phyloP scores from a whole-genome alignment of 2,113 vertebrate genomes.

The Cranoglanis bouderius region DNA sequence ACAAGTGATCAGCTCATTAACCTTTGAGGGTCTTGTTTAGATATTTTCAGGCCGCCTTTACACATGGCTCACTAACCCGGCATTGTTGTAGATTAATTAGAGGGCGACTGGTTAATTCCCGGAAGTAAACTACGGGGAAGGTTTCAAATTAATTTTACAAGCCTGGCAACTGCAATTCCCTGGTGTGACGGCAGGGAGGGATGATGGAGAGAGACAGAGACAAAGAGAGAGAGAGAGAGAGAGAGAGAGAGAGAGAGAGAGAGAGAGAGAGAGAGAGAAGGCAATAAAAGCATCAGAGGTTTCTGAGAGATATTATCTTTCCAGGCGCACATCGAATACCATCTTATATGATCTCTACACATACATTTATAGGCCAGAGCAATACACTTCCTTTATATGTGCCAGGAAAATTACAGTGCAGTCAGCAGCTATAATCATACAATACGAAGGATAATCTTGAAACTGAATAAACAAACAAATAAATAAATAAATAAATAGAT shows the following conservation, averaged over 20 bases:
- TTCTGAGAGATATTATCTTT: conserved; percentile 4
- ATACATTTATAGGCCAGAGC: not conserved
- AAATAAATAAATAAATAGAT: too few relatives aligned
- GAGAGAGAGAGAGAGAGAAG: not conserved
- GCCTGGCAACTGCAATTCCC: conserved; percentile 32
- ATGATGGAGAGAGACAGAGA: not conserved
- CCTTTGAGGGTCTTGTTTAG: conserved; percentile 48
- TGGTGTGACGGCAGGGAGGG: conserved; percentile 19
- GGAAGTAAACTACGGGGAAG: conserved; percentile 27
- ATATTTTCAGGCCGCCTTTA: conserved; percentile 25
- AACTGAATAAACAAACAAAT: not conserved
- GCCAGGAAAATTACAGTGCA: not conserved
- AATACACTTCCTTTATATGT: not conserved
- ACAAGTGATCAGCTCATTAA: conserved; percentile 52
- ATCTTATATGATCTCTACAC: not conserved
- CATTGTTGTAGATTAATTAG: conserved; percentile 53
- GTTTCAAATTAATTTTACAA: conserved; percentile 46
- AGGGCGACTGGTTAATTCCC: conserved; percentile 42
- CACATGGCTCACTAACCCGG: conserved; percentile 48
- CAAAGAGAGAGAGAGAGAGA: not conserved
- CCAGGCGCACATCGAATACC: not conserved
- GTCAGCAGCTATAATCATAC: not conserved
- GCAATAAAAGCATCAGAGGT: conserved; percentile 14
- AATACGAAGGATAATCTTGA: not conserved
- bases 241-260: not conserved